Evolutionary conservation across 2,113 vertebrate species (phyloP).

Genomic region (Pampusana beccarii): DNA sequence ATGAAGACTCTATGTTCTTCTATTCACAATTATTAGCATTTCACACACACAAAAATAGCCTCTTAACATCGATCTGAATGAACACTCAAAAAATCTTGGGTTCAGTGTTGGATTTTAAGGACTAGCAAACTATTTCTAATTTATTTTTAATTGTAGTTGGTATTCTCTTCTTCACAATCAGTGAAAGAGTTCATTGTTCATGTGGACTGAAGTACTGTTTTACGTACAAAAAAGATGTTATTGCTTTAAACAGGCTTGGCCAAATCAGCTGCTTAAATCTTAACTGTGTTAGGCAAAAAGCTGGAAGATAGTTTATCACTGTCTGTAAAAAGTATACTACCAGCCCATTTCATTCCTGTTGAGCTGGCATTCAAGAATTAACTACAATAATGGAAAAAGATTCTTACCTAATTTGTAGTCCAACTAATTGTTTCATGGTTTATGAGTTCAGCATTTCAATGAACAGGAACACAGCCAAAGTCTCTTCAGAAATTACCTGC

Average conservation of each 20-base stretch:
- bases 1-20: neutral
- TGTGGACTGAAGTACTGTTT: conserved; percentile 7
- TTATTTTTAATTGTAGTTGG: neutral
- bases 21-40: neutral
- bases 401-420: conserved; percentile 46
- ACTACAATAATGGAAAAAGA: conserved; percentile 38
- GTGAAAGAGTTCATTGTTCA: neutral
- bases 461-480: conserved; percentile 40
- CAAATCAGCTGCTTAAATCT: conserved; percentile 38
- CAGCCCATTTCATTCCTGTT: neutral
- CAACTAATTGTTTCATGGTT: conserved; percentile 53
- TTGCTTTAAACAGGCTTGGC: neutral
- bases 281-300: neutral
- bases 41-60: neutral
- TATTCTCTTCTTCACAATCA: neutral
- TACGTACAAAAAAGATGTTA: conserved; percentile 17
- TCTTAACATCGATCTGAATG: neutral
- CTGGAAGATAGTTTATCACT: conserved; percentile 29
- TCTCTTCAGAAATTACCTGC: conserved; percentile 35
- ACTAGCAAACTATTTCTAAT: neutral
- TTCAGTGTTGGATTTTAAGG: neutral
- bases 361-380: conserved; percentile 39
- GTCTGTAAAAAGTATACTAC: neutral
- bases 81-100: neutral
- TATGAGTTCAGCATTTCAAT: conserved; percentile 44